These are phyloP conservation scores for Pantherophis alleghaniensis DNA, from an alignment of 2,797 vertebrate genomes.

Conservation along the genomic window DNA sequence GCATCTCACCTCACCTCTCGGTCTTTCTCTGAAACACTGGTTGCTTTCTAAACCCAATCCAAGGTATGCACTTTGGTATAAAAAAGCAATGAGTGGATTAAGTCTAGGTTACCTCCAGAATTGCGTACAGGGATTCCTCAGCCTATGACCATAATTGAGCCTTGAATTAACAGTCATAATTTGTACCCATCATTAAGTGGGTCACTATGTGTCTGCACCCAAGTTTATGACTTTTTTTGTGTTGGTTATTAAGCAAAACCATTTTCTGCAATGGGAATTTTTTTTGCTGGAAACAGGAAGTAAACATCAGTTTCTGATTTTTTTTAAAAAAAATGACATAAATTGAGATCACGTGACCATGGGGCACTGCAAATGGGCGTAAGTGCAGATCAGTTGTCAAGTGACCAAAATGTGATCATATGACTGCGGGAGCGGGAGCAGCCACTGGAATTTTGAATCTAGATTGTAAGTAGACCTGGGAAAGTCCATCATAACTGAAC, in stretches of 20 bases:
- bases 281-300: background rate
- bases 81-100: background rate
- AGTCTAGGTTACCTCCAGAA: background rate
- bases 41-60: background rate
- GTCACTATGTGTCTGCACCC: background rate
- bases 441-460: background rate
- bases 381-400: background rate
- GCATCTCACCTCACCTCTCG: background rate
- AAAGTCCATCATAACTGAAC: background rate
- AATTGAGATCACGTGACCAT: background rate
- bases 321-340: background rate
- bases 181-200: background rate
- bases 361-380: background rate
- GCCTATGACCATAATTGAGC: background rate
- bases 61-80: background rate
- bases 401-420: background rate
- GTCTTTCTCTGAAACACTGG: background rate
- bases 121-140: background rate
- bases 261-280: background rate
- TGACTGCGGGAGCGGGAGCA: background rate
- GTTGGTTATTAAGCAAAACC: background rate
- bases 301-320: background rate
- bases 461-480: background rate
- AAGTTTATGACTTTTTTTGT: background rate
- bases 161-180: background rate